Evolutionary conservation across 1,140 invertebrate species (phyloP).

Genomic region (Philopotamus ludificatus): DNA sequence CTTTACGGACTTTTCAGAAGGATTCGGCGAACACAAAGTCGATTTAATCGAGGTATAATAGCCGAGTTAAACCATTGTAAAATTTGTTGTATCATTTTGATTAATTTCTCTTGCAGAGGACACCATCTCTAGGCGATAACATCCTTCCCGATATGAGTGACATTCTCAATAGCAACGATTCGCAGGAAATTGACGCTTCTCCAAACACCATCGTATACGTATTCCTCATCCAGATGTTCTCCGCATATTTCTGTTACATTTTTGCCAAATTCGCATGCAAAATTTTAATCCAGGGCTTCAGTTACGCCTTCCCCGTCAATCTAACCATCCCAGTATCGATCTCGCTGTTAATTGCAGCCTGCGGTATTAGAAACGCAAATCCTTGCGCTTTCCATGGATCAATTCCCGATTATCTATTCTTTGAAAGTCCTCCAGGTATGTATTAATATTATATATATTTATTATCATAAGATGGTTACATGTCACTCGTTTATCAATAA

Average conservation of each 20-base stretch:
- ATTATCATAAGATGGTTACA: no score
- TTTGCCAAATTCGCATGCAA: conserved; percentile 96
- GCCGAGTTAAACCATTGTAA: neutral
- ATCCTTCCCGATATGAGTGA: no score
- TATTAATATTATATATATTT: conserved; percentile 8
- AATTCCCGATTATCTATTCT: conserved; percentile 87
- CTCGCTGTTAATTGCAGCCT: conserved; percentile 84
- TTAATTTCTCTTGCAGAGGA: conserved; percentile 54
- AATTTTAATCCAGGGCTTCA: conserved; percentile 94
- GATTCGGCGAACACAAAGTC: conserved; percentile 78
- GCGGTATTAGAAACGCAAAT: conserved; percentile 81
- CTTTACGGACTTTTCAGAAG: conserved; percentile 71
- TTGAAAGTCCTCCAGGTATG: conserved; percentile 72
- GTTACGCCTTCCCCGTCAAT: conserved; percentile 93
- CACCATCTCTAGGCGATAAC: conserved; percentile 57
- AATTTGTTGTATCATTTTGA: conserved; percentile 12
- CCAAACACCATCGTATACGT: conserved; percentile 76
- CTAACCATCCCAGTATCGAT: conserved; percentile 87
- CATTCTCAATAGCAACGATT: conserved; percentile 72
- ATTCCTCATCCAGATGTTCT: conserved; percentile 76
- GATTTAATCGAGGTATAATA: conserved; percentile 68
- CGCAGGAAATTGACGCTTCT: conserved; percentile 66
- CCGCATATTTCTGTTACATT: conserved; percentile 85
- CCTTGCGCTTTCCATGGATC: conserved; percentile 84
- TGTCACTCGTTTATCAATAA: no score